Evolutionary conservation across 2,797 vertebrate species (phyloP), one percentile per base, ranked within the genome.

Genomic region (Chloroceryle inda): DNA sequence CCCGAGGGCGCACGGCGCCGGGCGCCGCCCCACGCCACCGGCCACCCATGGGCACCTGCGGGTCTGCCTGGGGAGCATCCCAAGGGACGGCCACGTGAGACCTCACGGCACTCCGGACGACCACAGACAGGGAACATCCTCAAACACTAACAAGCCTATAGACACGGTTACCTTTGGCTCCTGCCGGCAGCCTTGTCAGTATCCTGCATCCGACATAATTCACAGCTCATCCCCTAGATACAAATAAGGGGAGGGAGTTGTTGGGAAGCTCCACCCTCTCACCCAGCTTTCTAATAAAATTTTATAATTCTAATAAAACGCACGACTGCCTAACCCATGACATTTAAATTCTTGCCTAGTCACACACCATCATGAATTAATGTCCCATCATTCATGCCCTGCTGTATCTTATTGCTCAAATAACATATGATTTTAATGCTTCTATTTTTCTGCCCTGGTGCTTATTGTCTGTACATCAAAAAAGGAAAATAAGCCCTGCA

Each of bases 241-340:
- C 16, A 74, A 74, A 56, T 26, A 56, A 79, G 22, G 14, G 59
- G 50, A 52, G n/a, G 22, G 16, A 37, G 21, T 8, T 56, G 16
- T n/a, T 52, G 27, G 33, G 22, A 68, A 92, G 44, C 71, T 69
- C 74, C 75, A 38, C 71, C 52, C 45, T 6, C 19, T 77, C 2
- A 1, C 52, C 73, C 79, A 29, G 52, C 59, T 91, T 74, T 85
- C 67, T 79, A 93, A 91, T 96, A 94, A 97, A 93, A 85, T 92
- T 95, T 97, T 97, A 97, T 94, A 63, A 94, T 85, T 91, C 74
- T 42, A 92, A 97, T 97, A 97, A 97, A 97, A 95, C 68, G 67
- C 84, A 63, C 0, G 4, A 81, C 55, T 40, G 89, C 84, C 77
- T 89, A 95, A 94, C 91, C 89, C 92, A 76, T 4, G 77, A 71